phyloP scores from a whole-genome alignment of 1,140 invertebrate genomes.

The Potamilus streckersoni region DNA sequence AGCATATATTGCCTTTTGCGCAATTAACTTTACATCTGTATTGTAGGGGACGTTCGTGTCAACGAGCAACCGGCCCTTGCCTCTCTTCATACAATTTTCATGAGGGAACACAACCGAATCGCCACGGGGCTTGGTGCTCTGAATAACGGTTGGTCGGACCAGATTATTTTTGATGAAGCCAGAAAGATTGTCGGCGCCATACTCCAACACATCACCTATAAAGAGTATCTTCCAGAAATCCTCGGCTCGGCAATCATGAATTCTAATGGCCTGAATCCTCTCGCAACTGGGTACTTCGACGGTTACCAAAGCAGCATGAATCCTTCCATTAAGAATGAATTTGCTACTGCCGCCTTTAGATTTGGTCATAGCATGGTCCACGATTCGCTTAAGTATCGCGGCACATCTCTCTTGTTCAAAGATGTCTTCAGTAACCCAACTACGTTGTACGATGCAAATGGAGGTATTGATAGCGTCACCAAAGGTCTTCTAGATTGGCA shows the following conservation, averaged over 20 bases:
- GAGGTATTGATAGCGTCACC: constrained; percentile 12
- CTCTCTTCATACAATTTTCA: constrained; percentile 98
- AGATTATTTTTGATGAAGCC: constrained; percentile 89
- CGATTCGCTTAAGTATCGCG: not conserved
- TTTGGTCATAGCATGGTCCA: constrained; percentile 94
- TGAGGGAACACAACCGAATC: constrained; percentile 95
- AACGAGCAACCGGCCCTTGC: constrained; percentile 89
- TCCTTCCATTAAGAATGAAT: constrained; percentile 90
- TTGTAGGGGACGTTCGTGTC: constrained; percentile 77
- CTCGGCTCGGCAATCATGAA: constrained; percentile 18
- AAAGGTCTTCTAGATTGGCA: constrained; percentile 11
- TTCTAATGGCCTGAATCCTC: constrained; percentile 20
- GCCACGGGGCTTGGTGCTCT: constrained; percentile 79
- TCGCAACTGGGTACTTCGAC: not conserved
- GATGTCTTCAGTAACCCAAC: constrained; percentile 13
- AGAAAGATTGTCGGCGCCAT: constrained; percentile 81
- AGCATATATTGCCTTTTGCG: too few species aligned
- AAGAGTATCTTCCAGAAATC: constrained; percentile 34
- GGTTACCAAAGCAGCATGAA: constrained; percentile 82
- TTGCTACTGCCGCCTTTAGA: constrained; percentile 92
- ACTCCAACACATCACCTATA: constrained; percentile 85
- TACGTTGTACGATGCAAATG: constrained; percentile 7
- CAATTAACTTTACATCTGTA: too few species aligned
- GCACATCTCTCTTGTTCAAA: not conserved
- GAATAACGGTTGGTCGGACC: constrained; percentile 90